Percentiles rank a stretch among this genome's conserved stretches.
Evolutionary conservation across 2,113 vertebrate species (phyloP).

Genomic region (Poeciliopsis turrubarensis): DNA sequence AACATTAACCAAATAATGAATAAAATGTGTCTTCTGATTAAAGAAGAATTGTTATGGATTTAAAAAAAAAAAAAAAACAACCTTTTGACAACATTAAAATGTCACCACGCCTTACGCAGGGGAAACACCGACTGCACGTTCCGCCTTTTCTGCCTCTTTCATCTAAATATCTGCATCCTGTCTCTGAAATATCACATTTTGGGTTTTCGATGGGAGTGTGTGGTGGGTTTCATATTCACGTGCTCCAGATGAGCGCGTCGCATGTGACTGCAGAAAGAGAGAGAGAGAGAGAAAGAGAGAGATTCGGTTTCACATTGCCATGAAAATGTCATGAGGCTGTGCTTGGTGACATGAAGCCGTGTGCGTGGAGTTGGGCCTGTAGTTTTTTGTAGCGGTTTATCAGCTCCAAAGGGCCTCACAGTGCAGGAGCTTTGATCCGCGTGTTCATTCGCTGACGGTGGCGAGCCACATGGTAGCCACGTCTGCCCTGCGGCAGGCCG

Average conservation of each 20-base stretch:
- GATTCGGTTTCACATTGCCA: neutral
- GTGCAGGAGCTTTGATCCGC: too few species aligned
- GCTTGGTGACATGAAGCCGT: too few species aligned
- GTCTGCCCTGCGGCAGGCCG: too few species aligned
- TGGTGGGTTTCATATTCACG: slow-evolving; percentile 23
- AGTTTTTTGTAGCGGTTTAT: too few species aligned
- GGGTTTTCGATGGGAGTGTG: neutral
- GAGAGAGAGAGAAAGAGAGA: neutral
- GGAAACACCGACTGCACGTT: slow-evolving; percentile 49
- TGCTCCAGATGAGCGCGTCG: neutral
- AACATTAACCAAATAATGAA: neutral
- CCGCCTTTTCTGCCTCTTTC: slow-evolving; percentile 39
- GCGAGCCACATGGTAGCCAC: too few species aligned
- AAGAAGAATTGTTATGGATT: neutral
- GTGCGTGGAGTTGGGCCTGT: too few species aligned
- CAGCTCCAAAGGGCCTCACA: too few species aligned
- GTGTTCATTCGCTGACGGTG: too few species aligned
- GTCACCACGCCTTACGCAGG: slow-evolving; percentile 17
- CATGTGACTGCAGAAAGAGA: neutral
- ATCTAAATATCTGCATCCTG: slow-evolving; percentile 58
- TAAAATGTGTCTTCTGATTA: neutral
- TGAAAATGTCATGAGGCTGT: slow-evolving; percentile 27
- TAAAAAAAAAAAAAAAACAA: neutral
- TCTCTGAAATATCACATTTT: slow-evolving; percentile 42
- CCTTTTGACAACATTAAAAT: neutral